These are phyloP conservation scores for Rotaria macrura DNA, from an alignment of 2,888 invertebrate species.

Conservation along the genomic window DNA sequence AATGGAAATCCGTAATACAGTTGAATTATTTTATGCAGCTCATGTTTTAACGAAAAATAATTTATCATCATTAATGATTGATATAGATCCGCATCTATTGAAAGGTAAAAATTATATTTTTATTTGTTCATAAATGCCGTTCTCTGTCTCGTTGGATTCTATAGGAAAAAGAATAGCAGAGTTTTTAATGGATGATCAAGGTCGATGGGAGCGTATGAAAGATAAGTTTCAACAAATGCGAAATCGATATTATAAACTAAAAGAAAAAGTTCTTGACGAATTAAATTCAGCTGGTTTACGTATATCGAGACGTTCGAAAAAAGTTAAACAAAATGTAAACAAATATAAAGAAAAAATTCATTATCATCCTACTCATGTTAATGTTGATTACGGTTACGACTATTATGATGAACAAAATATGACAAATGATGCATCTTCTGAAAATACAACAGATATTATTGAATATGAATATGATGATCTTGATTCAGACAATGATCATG, in stretches of 20 bases:
- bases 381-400: not conserved
- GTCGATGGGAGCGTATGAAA: not conserved
- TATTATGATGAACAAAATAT: not conserved
- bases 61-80: not conserved
- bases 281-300: not conserved
- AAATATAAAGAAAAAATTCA: not conserved
- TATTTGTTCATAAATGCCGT: too few relatives aligned
- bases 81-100: not conserved
- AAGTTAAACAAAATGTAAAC: not conserved
- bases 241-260: not conserved
- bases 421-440: not conserved
- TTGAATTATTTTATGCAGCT: slow-evolving; percentile 6
- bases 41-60: slow-evolving; percentile 10
- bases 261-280: not conserved
- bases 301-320: not conserved
- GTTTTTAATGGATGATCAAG: not conserved
- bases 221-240: not conserved
- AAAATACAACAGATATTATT: not conserved
- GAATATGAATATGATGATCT: slow-evolving; percentile 14
- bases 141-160: not conserved
- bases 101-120: not conserved
- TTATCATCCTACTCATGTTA: not conserved
- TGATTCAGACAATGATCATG: not conserved
- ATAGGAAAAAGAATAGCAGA: not conserved
- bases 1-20: slow-evolving; percentile 2